Base-by-base conservation (phyloP, 2,888 invertebrate species). In the Drosophila ustulata region DNA sequence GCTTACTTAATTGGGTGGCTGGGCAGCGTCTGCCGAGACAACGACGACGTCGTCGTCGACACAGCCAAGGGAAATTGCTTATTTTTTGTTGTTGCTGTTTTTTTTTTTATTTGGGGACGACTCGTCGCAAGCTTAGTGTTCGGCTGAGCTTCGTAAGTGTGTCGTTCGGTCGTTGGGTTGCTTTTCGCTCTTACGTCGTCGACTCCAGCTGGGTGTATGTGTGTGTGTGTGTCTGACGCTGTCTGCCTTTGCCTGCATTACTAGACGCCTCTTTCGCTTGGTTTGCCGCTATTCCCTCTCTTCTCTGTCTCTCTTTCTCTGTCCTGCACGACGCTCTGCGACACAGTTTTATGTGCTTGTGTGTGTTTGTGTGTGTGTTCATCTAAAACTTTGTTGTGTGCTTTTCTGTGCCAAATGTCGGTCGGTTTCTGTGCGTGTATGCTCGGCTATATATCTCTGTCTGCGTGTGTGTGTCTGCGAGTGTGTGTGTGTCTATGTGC, bases 1-100 rank as follows among this genome's bases (percentile, higher is more conserved):
- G 84, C 89, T 83, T 89, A 89, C 89, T 83, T 87, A 83, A 83
- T 84, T 87, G 78, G 84, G 81, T 83, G 87, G 84, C 84, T 89
- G 87, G 88, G 84, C 81, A 86, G 73, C 74, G 89, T 76, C 89
- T 84, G 89, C 72, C 73, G 89, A 76, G 78, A 78, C 75, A 71
- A 57, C 69, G 66, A 41, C 74, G 53, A 25, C 65, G 13, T 3
- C 51, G 9, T 8, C 71, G 71, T 23, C 64, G 51, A 28, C 59
- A 47, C 58, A 65, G 69, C 62, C 66, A 82, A 70, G 86, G 84
- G 78, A 83, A 89, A 89, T 87, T 87, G 84, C 72, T 87, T 83
- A 43, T 75, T 56, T 62, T 62, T 45, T 50, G 6, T 32, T 50
- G 57, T n/a, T 28, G 7, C 57, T 64, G 32, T 47, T 37, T 43